phyloP scores from a whole-genome alignment of 2,113 vertebrate genomes.

The Naja naja region DNA sequence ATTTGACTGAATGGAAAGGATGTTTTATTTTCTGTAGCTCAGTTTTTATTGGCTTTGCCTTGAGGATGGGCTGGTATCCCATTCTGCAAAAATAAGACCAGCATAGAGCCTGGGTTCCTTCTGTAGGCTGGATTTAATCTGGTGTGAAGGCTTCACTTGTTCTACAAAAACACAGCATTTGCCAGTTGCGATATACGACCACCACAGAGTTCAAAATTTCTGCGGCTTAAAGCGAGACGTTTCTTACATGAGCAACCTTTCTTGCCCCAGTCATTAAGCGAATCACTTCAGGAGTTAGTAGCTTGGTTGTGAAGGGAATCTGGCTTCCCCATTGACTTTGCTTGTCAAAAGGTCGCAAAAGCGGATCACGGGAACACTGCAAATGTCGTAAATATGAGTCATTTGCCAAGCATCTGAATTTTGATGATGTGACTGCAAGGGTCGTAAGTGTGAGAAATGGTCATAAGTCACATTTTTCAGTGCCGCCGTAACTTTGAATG shows the following conservation, averaged over 20 bases:
- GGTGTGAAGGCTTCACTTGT: neutral
- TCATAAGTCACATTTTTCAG: neutral
- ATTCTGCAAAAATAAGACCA: neutral
- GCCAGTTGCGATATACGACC: neutral
- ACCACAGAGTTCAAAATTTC: too few species aligned
- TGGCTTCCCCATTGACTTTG: too few species aligned
- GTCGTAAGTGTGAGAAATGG: neutral
- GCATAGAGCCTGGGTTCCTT: neutral
- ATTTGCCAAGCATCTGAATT: neutral
- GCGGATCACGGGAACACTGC: too few species aligned
- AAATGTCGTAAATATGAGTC: too few species aligned
- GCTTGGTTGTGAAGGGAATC: too few species aligned
- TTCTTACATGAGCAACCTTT: too few species aligned
- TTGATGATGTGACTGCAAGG: neutral
- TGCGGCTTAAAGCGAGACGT: too few species aligned
- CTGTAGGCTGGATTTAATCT: neutral
- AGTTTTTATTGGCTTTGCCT: neutral
- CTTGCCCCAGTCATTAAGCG: too few species aligned
- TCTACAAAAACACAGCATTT: neutral
- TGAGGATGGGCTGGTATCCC: neutral
- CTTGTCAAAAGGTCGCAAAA: too few species aligned
- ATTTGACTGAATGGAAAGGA: neutral
- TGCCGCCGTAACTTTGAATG: neutral
- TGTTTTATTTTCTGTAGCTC: neutral
- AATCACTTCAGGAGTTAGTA: too few species aligned